Evolutionary conservation across 2,113 vertebrate genomes (phyloP).

Genomic region (Bostrychus sinensis): DNA sequence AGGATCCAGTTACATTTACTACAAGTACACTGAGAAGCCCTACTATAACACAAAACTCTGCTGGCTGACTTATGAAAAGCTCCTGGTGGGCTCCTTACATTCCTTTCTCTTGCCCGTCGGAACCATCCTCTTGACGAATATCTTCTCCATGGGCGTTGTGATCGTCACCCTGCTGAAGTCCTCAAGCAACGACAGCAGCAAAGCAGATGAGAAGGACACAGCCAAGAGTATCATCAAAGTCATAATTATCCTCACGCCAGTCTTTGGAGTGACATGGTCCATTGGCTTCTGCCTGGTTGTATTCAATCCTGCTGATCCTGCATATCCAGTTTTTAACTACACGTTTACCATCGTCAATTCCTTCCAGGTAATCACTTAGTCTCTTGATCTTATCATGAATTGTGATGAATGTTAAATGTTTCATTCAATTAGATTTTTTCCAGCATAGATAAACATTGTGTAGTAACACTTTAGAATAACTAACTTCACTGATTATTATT

Average conservation of each 20-base stretch:
- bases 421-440: too few relatives aligned
- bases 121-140: constrained; percentile 83
- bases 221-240: constrained; percentile 80
- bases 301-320: rapidly evolving
- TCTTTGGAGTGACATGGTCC: constrained; percentile 82
- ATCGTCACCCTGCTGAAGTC: constrained; percentile 88
- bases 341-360: constrained; percentile 79
- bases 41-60: constrained; percentile 75
- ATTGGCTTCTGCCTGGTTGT: constrained; percentile 69
- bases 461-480: too few relatives aligned
- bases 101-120: constrained; percentile 86
- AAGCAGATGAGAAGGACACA: constrained; percentile 71
- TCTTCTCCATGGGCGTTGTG: constrained; percentile 86
- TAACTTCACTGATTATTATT: too few relatives aligned
- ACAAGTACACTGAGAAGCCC: constrained; percentile 54
- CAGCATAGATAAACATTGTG: too few relatives aligned
- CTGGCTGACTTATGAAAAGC: constrained; percentile 81
- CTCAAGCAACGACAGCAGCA: constrained; percentile 63
- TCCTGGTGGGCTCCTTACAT: constrained; percentile 83
- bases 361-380: constrained; percentile 79
- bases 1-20: constrained; percentile 81
- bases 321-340: constrained; percentile 15
- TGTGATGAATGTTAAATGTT: too few relatives aligned
- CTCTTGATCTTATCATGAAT: not conserved
- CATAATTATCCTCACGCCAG: constrained; percentile 76